These are phyloP conservation scores for Gorsachius magnificus DNA, from an alignment of 2,797 vertebrate species.

Conservation along the genomic window DNA sequence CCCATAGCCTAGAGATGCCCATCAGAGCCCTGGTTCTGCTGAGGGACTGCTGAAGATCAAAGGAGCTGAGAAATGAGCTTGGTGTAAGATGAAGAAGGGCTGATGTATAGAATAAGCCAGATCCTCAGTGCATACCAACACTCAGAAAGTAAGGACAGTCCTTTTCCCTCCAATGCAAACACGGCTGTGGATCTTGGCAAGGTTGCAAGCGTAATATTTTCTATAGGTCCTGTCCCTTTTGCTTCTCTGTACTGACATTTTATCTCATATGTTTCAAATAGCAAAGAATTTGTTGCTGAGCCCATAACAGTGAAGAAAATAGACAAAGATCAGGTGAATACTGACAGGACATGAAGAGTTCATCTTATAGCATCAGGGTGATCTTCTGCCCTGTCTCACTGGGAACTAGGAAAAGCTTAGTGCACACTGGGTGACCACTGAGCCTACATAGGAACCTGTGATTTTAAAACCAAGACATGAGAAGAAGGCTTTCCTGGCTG, in stretches of 20 bases:
- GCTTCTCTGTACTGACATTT: neutral
- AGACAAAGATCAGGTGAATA: neutral
- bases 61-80: neutral
- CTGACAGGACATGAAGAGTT: neutral
- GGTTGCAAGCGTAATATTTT: constrained; percentile 13
- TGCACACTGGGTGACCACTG: neutral
- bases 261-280: neutral
- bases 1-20: neutral
- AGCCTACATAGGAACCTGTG: fast-evolving
- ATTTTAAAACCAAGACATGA: neutral
- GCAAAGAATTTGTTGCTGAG: neutral
- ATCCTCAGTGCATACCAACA: neutral
- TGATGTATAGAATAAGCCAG: neutral
- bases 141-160: neutral
- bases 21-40: neutral
- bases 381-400: neutral
- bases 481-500: neutral
- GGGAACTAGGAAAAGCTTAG: neutral
- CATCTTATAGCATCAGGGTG: neutral
- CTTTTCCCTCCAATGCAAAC: neutral
- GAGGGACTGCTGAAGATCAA: neutral
- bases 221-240: neutral
- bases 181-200: constrained; percentile 1
- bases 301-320: neutral
- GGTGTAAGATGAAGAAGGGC: neutral